Percentiles rank a stretch among this genome's conserved stretches.
Conservation (phyloP, 2,888 invertebrate species). For the Laothoe populi region DNA sequence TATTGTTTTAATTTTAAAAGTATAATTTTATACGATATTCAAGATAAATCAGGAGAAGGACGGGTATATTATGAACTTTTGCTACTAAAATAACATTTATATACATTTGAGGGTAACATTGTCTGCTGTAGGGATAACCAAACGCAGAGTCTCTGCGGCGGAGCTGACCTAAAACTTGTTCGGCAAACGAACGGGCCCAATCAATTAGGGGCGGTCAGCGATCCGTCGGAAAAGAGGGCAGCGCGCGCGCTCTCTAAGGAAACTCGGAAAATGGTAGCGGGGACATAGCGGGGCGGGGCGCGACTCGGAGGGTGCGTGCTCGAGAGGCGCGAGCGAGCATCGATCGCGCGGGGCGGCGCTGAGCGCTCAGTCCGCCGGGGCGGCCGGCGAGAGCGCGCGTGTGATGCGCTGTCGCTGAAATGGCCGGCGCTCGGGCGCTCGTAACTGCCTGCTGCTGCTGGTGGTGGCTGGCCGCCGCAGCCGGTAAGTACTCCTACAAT, state of each 20-base stretch:
- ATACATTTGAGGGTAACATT: constrained; percentile 34
- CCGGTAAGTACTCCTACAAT: constrained; percentile 72
- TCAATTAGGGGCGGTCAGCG: constrained; percentile 84
- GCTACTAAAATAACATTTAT: neutral
- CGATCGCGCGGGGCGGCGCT: constrained; percentile 65
- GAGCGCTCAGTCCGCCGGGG: constrained; percentile 81
- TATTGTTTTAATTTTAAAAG: no score
- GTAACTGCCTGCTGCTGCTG: constrained; percentile 82
- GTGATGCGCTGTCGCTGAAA: constrained; percentile 82
- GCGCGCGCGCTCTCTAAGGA: constrained; percentile 85
- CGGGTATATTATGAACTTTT: neutral
- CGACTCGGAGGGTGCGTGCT: constrained; percentile 74
- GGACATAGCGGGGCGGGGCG: constrained; percentile 61
- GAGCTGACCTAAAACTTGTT: constrained; percentile 81
- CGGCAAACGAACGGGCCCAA: constrained; percentile 78
- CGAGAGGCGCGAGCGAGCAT: constrained; percentile 68
- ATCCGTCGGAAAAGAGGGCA: constrained; percentile 82
- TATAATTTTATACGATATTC: no score
- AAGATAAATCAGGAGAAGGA: no score
- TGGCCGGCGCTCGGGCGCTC: constrained; percentile 85
- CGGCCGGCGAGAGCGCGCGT: constrained; percentile 84
- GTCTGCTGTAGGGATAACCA: constrained; percentile 25
- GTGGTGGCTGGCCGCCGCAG: constrained; percentile 82
- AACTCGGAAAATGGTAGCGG: constrained; percentile 79
- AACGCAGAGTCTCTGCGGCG: constrained; percentile 71